These are phyloP conservation scores for Oasisia sp. DNA, from an alignment of 2,888 invertebrate genomes.

Conservation along the genomic window DNA sequence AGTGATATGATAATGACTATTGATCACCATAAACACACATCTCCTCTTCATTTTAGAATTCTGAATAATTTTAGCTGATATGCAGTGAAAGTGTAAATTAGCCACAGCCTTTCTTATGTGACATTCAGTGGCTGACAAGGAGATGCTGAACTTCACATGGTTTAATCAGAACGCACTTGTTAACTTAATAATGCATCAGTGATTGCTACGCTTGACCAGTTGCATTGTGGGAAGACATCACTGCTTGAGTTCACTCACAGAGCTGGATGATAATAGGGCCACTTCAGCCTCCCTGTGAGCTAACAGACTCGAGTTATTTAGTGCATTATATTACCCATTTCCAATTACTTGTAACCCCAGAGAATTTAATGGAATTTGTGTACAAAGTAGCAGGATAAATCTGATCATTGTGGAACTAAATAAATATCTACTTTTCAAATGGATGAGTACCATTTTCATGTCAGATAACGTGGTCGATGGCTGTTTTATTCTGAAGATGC, in stretches of 20 bases:
- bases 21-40: not conserved
- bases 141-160: not conserved
- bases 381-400: not conserved
- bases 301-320: not conserved
- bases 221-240: not conserved
- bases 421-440: not conserved
- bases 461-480: not conserved
- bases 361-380: not conserved
- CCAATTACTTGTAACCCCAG: not conserved
- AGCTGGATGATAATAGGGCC: not conserved
- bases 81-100: not conserved
- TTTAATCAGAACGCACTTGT: conserved; percentile 5
- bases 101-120: not conserved
- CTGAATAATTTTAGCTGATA: not conserved
- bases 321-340: not conserved
- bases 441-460: not conserved
- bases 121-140: not conserved
- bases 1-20: not conserved
- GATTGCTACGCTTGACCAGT: not conserved
- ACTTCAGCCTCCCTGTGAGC: not conserved
- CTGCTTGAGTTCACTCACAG: not conserved
- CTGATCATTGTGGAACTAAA: not conserved
- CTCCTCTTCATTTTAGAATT: not conserved
- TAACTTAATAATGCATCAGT: conserved; percentile 17
- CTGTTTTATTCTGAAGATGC: not conserved